These are phyloP conservation scores for Labrus mixtus DNA, from an alignment of 2,113 vertebrate genomes.

Conservation along the genomic window DNA sequence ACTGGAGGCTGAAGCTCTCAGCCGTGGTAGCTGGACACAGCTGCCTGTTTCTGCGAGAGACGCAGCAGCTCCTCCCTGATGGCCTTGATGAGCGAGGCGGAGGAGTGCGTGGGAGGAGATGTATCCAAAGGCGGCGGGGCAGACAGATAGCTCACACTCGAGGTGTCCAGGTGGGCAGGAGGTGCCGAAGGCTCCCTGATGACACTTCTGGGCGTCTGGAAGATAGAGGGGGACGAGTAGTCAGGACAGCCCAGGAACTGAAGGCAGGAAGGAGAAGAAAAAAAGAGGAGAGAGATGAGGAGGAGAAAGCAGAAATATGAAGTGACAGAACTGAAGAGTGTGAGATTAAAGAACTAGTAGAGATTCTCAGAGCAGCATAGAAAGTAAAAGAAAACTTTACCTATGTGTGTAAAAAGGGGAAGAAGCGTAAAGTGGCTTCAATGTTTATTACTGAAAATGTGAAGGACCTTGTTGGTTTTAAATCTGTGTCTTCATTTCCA, in stretches of 20 bases:
- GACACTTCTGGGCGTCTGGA: slow-evolving; percentile 89
- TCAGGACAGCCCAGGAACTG: slow-evolving; percentile 86
- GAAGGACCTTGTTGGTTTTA: no score
- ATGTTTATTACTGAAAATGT: no score
- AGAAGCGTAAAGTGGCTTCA: no score
- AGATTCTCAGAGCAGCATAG: background rate
- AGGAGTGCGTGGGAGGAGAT: slow-evolving; percentile 92
- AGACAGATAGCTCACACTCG: slow-evolving; percentile 87
- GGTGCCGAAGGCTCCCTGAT: slow-evolving; percentile 88
- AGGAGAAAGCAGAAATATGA: background rate
- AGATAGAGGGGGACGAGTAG: slow-evolving; percentile 87
- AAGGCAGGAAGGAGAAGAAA: slow-evolving; percentile 65
- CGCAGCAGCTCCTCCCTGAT: slow-evolving; percentile 98
- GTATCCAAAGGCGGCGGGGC: slow-evolving; percentile 87
- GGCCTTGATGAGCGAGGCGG: slow-evolving; percentile 98
- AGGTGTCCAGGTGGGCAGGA: slow-evolving; percentile 84
- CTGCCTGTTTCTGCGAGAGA: slow-evolving; percentile 95
- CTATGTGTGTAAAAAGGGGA: no score
- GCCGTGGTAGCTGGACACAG: slow-evolving; percentile 92
- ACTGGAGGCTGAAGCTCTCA: slow-evolving; percentile 79
- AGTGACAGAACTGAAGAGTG: no score
- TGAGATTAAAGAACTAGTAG: background rate
- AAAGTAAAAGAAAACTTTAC: no score
- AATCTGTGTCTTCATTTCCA: no score
- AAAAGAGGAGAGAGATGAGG: background rate